A percentile compares a stretch with the other conserved stretches of the same genome.
Evolutionary conservation across 2,113 vertebrate genomes (phyloP).

Genomic region (Theropithecus gelada): DNA sequence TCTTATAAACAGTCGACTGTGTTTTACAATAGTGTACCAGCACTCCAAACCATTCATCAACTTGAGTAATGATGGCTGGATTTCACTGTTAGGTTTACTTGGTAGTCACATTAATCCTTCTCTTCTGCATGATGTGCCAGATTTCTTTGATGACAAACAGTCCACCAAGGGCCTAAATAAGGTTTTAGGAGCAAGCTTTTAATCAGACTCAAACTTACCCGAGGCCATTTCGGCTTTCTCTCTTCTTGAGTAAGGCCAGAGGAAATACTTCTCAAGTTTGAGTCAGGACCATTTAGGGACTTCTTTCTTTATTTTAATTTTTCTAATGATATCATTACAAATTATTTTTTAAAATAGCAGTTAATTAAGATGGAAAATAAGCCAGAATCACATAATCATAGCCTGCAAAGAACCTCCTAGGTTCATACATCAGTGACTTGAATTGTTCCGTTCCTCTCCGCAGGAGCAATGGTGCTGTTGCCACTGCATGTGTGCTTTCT

Average conservation of each 20-base stretch:
- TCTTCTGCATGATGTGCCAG: constrained; percentile 61
- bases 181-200: neutral
- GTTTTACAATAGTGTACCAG: constrained; percentile 39
- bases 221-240: neutral
- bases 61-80: constrained; percentile 53
- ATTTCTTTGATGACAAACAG: constrained; percentile 68
- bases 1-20: constrained; percentile 56
- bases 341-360: neutral
- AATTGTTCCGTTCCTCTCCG: neutral
- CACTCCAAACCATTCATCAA: constrained; percentile 68
- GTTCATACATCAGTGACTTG: neutral
- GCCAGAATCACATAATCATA: neutral
- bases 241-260: neutral
- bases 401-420: neutral
- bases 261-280: neutral
- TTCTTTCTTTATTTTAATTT: neutral
- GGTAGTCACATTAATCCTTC: constrained; percentile 68
- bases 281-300: neutral
- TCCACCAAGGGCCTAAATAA: neutral
- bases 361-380: neutral
- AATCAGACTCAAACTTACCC: neutral
- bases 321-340: neutral
- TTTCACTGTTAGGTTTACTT: constrained; percentile 75
- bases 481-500: neutral
- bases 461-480: neutral